A percentile compares a stretch with the other conserved stretches of the same genome.
Evolutionary conservation across 1,140 invertebrate species (phyloP).

Genomic region (Euwallacea fornicatus): DNA sequence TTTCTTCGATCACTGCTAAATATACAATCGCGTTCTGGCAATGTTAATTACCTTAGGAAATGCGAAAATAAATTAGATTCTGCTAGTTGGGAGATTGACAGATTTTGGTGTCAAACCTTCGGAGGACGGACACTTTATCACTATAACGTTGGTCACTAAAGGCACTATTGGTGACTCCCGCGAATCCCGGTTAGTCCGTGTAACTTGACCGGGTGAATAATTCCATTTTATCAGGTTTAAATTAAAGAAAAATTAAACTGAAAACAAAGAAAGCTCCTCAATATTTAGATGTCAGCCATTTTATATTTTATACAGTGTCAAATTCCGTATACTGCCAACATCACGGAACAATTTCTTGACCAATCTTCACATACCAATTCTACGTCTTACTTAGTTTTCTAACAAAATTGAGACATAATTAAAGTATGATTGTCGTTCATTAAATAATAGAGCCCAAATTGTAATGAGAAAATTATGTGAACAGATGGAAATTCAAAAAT

Average conservation of each 20-base stretch:
- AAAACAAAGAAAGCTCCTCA: slow-evolving; percentile 54
- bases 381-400: neutral
- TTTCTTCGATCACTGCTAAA: slow-evolving; percentile 41
- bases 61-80: slow-evolving; percentile 46
- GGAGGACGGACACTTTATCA: slow-evolving; percentile 14
- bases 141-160: slow-evolving; percentile 21
- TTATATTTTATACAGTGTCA: slow-evolving; percentile 54
- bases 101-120: slow-evolving; percentile 48
- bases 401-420: neutral
- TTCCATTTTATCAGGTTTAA: slow-evolving; percentile 23
- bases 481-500: neutral
- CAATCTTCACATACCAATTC: no score
- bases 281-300: slow-evolving; percentile 54
- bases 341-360: slow-evolving; percentile 33
- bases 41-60: slow-evolving; percentile 46
- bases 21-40: slow-evolving; percentile 35
- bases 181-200: slow-evolving; percentile 5
- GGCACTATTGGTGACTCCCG: slow-evolving; percentile 24
- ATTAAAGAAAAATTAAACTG: slow-evolving; percentile 45
- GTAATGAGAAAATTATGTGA: neutral
- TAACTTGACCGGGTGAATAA: neutral
- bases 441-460: neutral
- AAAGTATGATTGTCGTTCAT: neutral
- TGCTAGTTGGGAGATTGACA: slow-evolving; percentile 47
- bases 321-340: slow-evolving; percentile 53